These are phyloP conservation scores for Chirona hameri DNA, from an alignment of 2,888 invertebrate species.

Conservation along the genomic window DNA sequence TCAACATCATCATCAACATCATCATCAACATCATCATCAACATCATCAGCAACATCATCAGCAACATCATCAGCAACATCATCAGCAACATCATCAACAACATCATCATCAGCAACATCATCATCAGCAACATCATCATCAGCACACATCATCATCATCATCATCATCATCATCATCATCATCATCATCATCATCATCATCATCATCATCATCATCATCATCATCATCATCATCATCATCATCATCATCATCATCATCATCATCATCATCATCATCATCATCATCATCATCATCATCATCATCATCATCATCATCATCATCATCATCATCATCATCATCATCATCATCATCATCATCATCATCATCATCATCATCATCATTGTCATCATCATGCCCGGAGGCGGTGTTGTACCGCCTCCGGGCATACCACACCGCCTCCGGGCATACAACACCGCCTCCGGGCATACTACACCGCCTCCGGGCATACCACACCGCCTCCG, in stretches of 20 bases:
- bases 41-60: too few species aligned
- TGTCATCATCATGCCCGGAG: conserved; percentile 1
- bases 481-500: too few species aligned
- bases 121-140: too few species aligned
- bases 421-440: too few species aligned
- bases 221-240: conserved; percentile 22
- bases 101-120: too few species aligned
- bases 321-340: conserved; percentile 22
- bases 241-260: conserved; percentile 22
- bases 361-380: conserved; percentile 10
- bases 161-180: conserved; percentile 22
- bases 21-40: conserved; percentile 5
- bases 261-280: conserved; percentile 22
- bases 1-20: too few species aligned
- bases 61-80: too few species aligned
- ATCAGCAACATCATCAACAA: too few species aligned
- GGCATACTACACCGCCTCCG: too few species aligned
- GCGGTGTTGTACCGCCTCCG: too few species aligned
- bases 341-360: conserved; percentile 22
- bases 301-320: conserved; percentile 22
- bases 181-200: conserved; percentile 22
- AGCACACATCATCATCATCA: too few species aligned
- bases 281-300: conserved; percentile 22
- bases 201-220: conserved; percentile 9
- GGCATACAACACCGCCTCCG: too few species aligned